phyloP scores from a whole-genome alignment of 2,888 invertebrate genomes.

The Pterostichus niger region DNA sequence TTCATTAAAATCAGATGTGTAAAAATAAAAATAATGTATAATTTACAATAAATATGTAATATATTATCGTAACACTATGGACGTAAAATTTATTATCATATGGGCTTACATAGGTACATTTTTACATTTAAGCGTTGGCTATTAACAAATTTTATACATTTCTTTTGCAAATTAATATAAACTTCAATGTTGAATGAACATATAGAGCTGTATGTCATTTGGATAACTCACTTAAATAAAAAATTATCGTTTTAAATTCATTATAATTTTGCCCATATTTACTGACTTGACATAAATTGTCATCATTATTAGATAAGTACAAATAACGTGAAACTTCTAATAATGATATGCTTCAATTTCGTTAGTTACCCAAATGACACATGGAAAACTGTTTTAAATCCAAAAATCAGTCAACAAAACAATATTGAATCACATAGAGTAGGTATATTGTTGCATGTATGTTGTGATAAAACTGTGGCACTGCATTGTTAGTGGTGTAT shows the following conservation, averaged over 20 bases:
- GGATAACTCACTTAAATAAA: slow-evolving; percentile 44
- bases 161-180: slow-evolving; percentile 75
- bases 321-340: slow-evolving; percentile 28
- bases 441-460: slow-evolving; percentile 58
- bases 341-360: slow-evolving; percentile 40
- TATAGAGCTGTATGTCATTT: slow-evolving; percentile 71
- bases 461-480: slow-evolving; percentile 56
- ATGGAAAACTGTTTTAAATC: slow-evolving; percentile 30
- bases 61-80: slow-evolving; percentile 70
- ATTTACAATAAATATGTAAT: slow-evolving; percentile 36
- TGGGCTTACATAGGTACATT: slow-evolving; percentile 73
- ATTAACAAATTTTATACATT: slow-evolving; percentile 77
- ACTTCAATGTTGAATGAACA: slow-evolving; percentile 72
- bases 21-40: slow-evolving; percentile 33
- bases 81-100: slow-evolving; percentile 76
- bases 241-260: slow-evolving; percentile 11
- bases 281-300: slow-evolving; percentile 13
- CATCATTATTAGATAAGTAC: slow-evolving; percentile 45
- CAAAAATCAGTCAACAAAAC: slow-evolving; percentile 54
- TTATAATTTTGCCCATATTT: slow-evolving; percentile 16
- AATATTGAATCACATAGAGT: slow-evolving; percentile 59
- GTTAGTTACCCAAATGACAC: slow-evolving; percentile 55
- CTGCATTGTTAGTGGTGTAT: slow-evolving; percentile 72
- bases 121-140: slow-evolving; percentile 77
- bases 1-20: slow-evolving; percentile 15